Evolutionary conservation across 1,140 invertebrate species (phyloP), one percentile per base, ranked within the genome.

Genomic region (Cyclina sinensis): DNA sequence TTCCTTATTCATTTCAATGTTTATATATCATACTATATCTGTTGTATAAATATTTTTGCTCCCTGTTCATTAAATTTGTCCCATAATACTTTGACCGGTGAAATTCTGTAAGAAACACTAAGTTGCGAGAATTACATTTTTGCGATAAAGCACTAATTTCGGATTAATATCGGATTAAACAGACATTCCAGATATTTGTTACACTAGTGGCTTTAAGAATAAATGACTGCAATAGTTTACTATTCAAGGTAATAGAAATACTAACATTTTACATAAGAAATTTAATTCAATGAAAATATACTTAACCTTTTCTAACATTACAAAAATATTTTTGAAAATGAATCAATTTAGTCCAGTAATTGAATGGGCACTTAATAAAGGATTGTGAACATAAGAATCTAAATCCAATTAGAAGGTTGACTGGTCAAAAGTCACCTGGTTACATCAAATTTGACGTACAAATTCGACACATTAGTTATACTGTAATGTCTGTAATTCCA

Each of bases 131-230:
- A 18, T 83, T 68, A 70, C 74, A 78, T 78, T 78, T 51, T 24
- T 3, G 48, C 21, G 74, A 83, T 70, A 83, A 51, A 83, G 65
- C 39, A 83, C 81, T 39, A 32, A 83, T 83, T 48, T 32, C 27
- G 62, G 59, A 68, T 83, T 83, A 83, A 46, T 51, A 68, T 46
- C 81, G 62, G 81, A 83, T 83, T 83, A 83, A 51, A 14, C 3
- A 24, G 35, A 62, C 21, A 62, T 81, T 62, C 54, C 59, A 81
- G 2, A 39, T 39, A 62, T 37, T 30, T 78, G 16, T 62, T 43
- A 32, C 57, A 54, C 18, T 54, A 46, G 21, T n/a, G 32, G 21
- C 79, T 81, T 81, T 81, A 81, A 62, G 57, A 81, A 81, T 81
- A 81, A 81, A 65, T 81, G 37, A 81, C 62, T 37, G 24, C 81